Conservation (phyloP, 2,888 invertebrate species). For the Heteromurus nitidus region DNA sequence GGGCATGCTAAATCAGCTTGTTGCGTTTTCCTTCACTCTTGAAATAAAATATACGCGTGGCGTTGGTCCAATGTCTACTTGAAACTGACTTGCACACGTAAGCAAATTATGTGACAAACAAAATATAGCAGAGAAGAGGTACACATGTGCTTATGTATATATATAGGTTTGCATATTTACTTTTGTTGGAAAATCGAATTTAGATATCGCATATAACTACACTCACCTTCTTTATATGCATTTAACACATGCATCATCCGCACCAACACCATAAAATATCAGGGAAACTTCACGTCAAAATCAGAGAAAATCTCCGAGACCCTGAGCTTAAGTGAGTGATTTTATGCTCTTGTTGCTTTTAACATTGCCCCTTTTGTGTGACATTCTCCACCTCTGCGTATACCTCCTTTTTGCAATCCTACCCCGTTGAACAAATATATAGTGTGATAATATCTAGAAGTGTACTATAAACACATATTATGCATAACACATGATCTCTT, state of each 20-base stretch:
- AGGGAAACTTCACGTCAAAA: conserved; percentile 21
- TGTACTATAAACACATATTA: neutral
- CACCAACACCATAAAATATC: too few relatives aligned
- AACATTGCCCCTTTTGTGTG: conserved; percentile 27
- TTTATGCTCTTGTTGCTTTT: conserved; percentile 32
- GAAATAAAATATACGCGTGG: conserved; percentile 5
- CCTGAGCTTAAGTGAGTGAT: conserved; percentile 18
- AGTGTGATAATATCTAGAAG: neutral
- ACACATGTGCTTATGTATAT: too few relatives aligned
- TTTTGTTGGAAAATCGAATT: too few relatives aligned
- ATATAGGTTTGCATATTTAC: too few relatives aligned
- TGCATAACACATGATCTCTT: neutral
- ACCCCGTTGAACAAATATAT: too few relatives aligned
- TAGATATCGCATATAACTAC: too few relatives aligned
- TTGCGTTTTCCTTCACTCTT: neutral
- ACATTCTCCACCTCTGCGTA: too few relatives aligned
- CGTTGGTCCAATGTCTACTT: neutral
- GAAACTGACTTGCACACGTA: neutral
- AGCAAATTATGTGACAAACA: too few relatives aligned
- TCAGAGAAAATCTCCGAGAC: conserved; percentile 14
- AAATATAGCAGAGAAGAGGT: too few relatives aligned
- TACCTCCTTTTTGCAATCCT: too few relatives aligned
- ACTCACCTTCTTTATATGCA: too few relatives aligned
- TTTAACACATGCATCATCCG: too few relatives aligned
- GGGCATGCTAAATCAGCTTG: conserved; percentile 16